Evolutionary conservation across 2,113 vertebrate species (phyloP), one percentile per base, ranked within the genome.

Genomic region (Emydocephalus ijimae): DNA sequence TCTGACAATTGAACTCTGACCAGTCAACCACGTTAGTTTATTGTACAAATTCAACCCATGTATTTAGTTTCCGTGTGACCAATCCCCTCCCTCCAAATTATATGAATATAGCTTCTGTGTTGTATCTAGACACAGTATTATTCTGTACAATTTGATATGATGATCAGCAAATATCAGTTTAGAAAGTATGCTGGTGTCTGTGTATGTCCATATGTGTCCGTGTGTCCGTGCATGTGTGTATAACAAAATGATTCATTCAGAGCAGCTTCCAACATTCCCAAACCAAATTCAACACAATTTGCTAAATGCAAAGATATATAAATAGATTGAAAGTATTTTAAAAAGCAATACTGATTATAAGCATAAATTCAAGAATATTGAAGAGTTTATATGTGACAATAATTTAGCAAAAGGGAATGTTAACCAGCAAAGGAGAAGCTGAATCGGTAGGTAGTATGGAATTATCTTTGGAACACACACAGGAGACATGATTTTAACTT

Each of bases 161-260:
- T 81, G 15, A 81, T 39, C 34, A 81, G 34, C 34, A 81, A 81
- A 39, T 81, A 81, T 39, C 69, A 81, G n/a, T 39, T 81, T 81
- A 34, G 69, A 39, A 81, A 39, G 69, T 81, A 39, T 81, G 34
- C 18, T 20, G 15, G 15, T 64, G 26, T 64, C 10, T 3, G 57
- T 64, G 26, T 29, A 11, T 57, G 56, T 57, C 6, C 18, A 2
- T 56, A 52, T 54, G 54, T 54, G 54, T 54, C 3, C 3, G 0
- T 14, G 52, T 54, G 52, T 54, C 1, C 2, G 26, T 14, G 0
- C 5, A 4, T 69, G 15, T 18, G 2, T 6, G 14, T 20, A 0
- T 21, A 81, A 81, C 34, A 43, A 43, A 81, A 81, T 43, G 34
- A 81, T 81, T 81, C 2, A 6, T 81, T 81, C 74, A 81, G 34